phyloP scores from a whole-genome alignment of 2,888 invertebrate species.

The Megalurothrips usitatus region DNA sequence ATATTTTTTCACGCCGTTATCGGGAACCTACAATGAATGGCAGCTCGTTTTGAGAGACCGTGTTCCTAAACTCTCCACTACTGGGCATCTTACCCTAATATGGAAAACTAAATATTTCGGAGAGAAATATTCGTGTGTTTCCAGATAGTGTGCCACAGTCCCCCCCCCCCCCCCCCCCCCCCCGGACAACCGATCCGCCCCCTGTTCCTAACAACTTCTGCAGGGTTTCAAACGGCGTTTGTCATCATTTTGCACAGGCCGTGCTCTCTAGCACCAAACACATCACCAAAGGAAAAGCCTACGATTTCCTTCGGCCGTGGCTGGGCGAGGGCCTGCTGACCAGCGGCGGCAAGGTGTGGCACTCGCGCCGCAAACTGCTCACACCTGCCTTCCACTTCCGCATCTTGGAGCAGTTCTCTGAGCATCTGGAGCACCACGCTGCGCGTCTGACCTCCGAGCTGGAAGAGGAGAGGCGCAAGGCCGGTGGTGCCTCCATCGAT shows the following conservation, averaged over 20 bases:
- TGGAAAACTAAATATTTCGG: too few relatives aligned
- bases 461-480: not conserved
- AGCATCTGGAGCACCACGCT: not conserved
- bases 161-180: too few relatives aligned
- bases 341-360: not conserved
- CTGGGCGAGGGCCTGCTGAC: not conserved
- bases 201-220: too few relatives aligned
- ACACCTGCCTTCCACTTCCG: constrained; percentile 6
- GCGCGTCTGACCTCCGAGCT: not conserved
- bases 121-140: too few relatives aligned
- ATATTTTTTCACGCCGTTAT: too few relatives aligned
- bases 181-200: too few relatives aligned
- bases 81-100: too few relatives aligned
- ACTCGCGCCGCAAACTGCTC: not conserved
- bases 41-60: too few relatives aligned
- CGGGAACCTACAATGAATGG: too few relatives aligned
- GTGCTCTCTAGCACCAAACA: constrained; percentile 9
- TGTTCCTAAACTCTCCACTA: too few relatives aligned
- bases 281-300: not conserved
- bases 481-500: not conserved
- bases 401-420: not conserved
- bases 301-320: not conserved
- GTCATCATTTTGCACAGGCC: not conserved
- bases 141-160: too few relatives aligned
- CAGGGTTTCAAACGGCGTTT: too few relatives aligned